phyloP scores from a whole-genome alignment of 1,140 invertebrate species.

The Caenorhabditis remanei region DNA sequence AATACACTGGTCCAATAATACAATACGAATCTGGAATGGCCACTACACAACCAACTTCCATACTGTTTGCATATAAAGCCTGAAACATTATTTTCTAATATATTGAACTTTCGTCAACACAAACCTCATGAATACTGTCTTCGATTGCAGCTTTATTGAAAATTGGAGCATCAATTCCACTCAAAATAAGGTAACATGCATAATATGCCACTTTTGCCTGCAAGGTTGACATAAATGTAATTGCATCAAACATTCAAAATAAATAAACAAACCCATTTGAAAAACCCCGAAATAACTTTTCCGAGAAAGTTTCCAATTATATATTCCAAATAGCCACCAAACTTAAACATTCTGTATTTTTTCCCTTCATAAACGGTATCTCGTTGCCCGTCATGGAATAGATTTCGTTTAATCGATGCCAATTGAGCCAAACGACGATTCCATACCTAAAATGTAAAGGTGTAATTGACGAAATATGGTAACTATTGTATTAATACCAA shows the following conservation, averaged over 20 bases:
- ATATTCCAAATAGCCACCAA: not conserved
- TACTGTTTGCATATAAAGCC: not conserved
- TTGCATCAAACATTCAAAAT: not conserved
- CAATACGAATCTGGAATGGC: not conserved
- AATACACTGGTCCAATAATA: not conserved
- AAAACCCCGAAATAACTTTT: not conserved
- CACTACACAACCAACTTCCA: not conserved
- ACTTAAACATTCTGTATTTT: slow-evolving; percentile 1
- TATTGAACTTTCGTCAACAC: not conserved
- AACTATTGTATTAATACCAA: not conserved
- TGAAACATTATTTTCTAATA: not conserved
- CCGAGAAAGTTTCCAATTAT: not conserved
- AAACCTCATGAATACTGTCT: not conserved
- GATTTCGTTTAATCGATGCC: not conserved
- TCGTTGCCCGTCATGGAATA: not conserved
- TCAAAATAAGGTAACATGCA: not conserved
- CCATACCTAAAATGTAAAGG: not conserved
- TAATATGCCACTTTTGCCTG: not conserved
- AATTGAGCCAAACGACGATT: slow-evolving; percentile 8
- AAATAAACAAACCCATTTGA: not conserved
- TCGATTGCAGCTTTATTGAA: not conserved
- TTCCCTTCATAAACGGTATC: not conserved
- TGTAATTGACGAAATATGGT: too few species aligned
- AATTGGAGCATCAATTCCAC: not conserved
- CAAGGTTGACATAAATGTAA: too few species aligned